These are phyloP conservation scores for Chiridota heheva DNA, from an alignment of 35 echinoderm and acorn worm genomes.

Conservation along the genomic window DNA sequence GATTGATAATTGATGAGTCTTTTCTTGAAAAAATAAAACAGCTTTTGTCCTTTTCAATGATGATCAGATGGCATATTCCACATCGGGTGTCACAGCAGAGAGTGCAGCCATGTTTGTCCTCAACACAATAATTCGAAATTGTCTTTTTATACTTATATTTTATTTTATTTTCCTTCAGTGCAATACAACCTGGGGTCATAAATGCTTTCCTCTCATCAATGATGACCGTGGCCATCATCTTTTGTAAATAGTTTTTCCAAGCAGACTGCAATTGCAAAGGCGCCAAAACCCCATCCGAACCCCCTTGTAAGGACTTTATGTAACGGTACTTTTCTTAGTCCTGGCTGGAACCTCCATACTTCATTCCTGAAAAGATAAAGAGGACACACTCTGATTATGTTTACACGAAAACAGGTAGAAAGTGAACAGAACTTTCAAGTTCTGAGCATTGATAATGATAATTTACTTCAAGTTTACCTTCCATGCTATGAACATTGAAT, in stretches of 20 bases:
- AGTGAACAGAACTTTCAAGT: neutral
- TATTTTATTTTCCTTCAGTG: no score
- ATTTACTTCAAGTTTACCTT: no score
- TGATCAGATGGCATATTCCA: no score
- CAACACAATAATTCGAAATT: no score
- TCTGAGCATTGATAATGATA: neutral
- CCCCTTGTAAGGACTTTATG: constrained; percentile 60
- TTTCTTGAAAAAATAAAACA: no score
- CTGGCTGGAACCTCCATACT: constrained; percentile 87
- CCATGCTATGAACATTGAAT: no score
- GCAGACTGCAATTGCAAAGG: constrained; percentile 71
- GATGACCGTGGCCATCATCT: constrained; percentile 71
- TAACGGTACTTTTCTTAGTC: constrained; percentile 33
- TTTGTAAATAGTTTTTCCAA: constrained; percentile 62
- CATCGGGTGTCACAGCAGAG: no score
- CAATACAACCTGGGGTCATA: no score
- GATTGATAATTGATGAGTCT: no score
- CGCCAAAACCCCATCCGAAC: constrained; percentile 59
- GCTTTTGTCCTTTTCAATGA: no score
- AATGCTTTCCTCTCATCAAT: neutral
- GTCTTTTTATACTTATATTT: no score
- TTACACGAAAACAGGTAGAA: neutral
- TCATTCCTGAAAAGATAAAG: constrained; percentile 72
- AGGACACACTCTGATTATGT: constrained; percentile 2
- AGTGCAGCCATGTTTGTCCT: no score